A percentile compares a stretch with the other conserved stretches of the same genome.
Evolutionary conservation across 2,113 vertebrate genomes (phyloP).

Genomic region (Aviceda subcristata): DNA sequence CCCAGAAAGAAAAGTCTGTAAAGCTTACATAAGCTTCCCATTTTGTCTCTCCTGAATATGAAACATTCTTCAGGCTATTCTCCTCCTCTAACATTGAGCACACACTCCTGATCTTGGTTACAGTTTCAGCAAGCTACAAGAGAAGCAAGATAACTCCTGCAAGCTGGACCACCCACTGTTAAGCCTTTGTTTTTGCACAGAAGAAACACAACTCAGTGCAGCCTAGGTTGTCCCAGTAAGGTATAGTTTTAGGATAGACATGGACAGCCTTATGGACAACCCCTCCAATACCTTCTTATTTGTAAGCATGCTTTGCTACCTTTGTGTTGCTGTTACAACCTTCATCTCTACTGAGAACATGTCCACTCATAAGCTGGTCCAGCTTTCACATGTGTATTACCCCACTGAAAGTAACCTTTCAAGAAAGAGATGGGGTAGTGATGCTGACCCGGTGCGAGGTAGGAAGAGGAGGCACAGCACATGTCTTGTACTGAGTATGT

Average conservation of each 20-base stretch:
- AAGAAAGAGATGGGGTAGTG: not conserved
- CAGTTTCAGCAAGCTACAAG: not conserved
- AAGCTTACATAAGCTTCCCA: not conserved
- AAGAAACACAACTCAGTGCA: not conserved
- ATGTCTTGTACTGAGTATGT: not conserved
- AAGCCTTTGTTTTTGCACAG: not conserved
- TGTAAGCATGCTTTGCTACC: not conserved
- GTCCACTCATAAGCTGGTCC: not conserved
- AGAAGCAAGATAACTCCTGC: not conserved
- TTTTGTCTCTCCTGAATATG: not conserved
- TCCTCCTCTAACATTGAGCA: not conserved
- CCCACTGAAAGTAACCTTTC: not conserved
- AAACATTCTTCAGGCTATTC: not conserved
- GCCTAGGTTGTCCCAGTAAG: not conserved
- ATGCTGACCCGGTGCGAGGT: not conserved
- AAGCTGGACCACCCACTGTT: not conserved
- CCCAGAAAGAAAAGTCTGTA: not conserved
- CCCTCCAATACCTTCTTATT: rapidly evolving
- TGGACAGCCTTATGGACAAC: not conserved
- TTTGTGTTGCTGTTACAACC: not conserved
- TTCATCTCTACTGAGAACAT: not conserved
- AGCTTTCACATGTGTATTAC: not conserved
- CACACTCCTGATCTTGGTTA: not conserved
- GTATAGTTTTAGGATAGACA: not conserved
- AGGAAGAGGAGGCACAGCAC: not conserved